These are phyloP conservation scores for Myzus persicae DNA, from an alignment of 1,140 invertebrate genomes.

Conservation along the genomic window DNA sequence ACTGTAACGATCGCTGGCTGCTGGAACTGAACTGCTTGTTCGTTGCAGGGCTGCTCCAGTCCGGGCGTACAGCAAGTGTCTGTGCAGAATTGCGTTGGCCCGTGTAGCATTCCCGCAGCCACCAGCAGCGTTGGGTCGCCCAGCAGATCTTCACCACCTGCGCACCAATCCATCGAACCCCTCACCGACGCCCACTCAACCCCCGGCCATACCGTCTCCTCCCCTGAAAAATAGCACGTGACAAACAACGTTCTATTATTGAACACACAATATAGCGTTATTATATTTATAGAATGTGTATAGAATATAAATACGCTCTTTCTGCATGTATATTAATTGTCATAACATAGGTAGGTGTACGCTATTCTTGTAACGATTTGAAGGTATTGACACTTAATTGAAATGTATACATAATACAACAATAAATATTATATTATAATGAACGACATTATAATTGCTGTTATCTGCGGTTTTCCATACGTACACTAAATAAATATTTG, in stretches of 20 bases:
- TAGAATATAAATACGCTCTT: neutral
- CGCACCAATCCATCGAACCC: slow-evolving; percentile 56
- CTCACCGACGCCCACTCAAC: slow-evolving; percentile 54
- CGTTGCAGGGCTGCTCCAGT: slow-evolving; percentile 43
- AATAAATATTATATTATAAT: neutral
- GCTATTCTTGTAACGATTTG: slow-evolving; percentile 2
- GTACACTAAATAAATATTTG: no score
- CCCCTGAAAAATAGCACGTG: slow-evolving; percentile 21
- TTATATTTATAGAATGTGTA: neutral
- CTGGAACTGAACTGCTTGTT: slow-evolving; percentile 41
- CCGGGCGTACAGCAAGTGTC: slow-evolving; percentile 58
- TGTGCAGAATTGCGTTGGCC: slow-evolving; percentile 55
- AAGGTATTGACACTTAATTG: neutral
- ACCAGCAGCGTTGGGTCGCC: slow-evolving; percentile 55
- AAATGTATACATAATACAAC: neutral
- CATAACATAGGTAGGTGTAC: neutral
- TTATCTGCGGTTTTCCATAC: no score
- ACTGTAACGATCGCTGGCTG: slow-evolving; percentile 48
- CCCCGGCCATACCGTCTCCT: slow-evolving; percentile 57
- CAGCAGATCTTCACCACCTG: slow-evolving; percentile 56
- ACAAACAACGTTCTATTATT: neutral
- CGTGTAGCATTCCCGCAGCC: slow-evolving; percentile 55
- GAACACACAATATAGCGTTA: neutral
- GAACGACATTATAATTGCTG: neutral
- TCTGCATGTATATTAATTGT: no score